Conservation (phyloP, 2,888 invertebrate genomes). For the Troides aeacus region DNA sequence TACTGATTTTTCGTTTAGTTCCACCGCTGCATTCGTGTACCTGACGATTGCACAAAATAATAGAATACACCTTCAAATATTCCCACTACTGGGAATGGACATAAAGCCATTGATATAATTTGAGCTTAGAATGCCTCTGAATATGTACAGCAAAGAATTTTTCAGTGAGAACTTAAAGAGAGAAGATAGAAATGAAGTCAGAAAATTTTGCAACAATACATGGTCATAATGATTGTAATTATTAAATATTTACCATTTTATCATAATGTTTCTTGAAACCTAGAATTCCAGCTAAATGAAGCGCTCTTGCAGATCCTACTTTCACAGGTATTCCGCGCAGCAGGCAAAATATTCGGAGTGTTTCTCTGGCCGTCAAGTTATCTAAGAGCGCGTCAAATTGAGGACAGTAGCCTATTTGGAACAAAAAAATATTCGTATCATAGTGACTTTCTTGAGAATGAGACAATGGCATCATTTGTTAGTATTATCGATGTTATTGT, state of each 20-base stretch:
- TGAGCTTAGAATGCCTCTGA: too few relatives aligned
- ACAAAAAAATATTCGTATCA: background rate
- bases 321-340: conserved; percentile 81
- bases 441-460: too few relatives aligned
- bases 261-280: conserved; percentile 81
- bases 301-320: conserved; percentile 65
- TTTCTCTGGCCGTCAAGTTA: conserved; percentile 85
- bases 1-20: conserved; percentile 87
- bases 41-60: conserved; percentile 33
- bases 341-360: conserved; percentile 82
- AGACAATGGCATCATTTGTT: too few relatives aligned
- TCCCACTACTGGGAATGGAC: too few relatives aligned
- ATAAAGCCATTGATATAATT: too few relatives aligned
- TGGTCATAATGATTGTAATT: background rate
- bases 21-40: conserved; percentile 84
- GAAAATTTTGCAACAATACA: too few relatives aligned
- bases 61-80: background rate
- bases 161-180: too few relatives aligned
- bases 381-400: conserved; percentile 87
- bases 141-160: too few relatives aligned
- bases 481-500: too few relatives aligned
- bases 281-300: conserved; percentile 75
- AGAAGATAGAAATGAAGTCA: too few relatives aligned
- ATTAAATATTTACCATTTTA: conserved; percentile 66
- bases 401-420: conserved; percentile 83